phyloP scores from a whole-genome alignment of 2,888 invertebrate species.

The Microchrysa polita region DNA sequence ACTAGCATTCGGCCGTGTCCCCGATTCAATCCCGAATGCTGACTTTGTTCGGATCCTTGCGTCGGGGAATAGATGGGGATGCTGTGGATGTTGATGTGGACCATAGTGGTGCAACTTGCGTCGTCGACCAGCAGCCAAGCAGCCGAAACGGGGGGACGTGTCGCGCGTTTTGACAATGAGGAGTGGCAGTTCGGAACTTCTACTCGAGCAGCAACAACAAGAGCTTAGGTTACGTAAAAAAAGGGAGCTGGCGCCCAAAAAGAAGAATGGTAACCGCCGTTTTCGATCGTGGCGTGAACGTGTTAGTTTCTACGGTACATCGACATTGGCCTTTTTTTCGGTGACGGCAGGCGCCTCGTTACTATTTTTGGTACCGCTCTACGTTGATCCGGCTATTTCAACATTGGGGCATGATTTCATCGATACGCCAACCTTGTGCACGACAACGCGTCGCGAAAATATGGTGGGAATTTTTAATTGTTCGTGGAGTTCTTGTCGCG shows the following conservation, averaged over 20 bases:
- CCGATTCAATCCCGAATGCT: constrained; percentile 45
- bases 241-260: constrained; percentile 69
- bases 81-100: constrained; percentile 52
- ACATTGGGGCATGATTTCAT: constrained; percentile 88
- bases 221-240: constrained; percentile 73
- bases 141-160: constrained; percentile 50
- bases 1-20: constrained; percentile 17
- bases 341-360: constrained; percentile 78
- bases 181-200: constrained; percentile 81
- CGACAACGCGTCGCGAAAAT: constrained; percentile 83
- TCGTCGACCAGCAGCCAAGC: constrained; percentile 52
- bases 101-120: constrained; percentile 45
- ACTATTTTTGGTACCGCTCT: constrained; percentile 77
- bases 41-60: constrained; percentile 45
- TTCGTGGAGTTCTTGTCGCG: constrained; percentile 90
- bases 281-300: constrained; percentile 72
- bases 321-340: constrained; percentile 75
- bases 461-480: constrained; percentile 88
- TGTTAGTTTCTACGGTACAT: constrained; percentile 76
- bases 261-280: constrained; percentile 66
- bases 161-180: constrained; percentile 67
- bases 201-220: constrained; percentile 79
- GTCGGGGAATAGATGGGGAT: constrained; percentile 53
- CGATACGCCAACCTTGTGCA: constrained; percentile 84
- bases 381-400: constrained; percentile 88